Conservation (phyloP, 2,888 invertebrate species). For the Eurois occulta region DNA sequence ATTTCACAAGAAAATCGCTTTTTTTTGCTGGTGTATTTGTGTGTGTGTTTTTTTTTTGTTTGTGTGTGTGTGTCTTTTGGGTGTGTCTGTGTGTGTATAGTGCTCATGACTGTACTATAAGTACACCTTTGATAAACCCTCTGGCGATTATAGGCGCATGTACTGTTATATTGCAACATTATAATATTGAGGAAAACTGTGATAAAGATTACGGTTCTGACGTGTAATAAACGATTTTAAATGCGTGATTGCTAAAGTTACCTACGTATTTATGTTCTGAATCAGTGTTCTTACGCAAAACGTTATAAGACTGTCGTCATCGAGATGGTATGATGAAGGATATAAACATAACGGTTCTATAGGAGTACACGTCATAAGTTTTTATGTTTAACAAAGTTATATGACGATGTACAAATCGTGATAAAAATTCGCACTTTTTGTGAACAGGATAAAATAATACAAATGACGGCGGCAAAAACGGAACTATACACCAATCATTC, state of each 20-base stretch:
- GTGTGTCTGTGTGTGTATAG: too few relatives aligned
- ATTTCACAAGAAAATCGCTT: too few relatives aligned
- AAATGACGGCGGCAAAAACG: background rate
- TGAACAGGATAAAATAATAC: background rate
- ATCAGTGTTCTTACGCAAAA: constrained; percentile 38
- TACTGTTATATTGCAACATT: background rate
- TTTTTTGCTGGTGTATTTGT: too few relatives aligned
- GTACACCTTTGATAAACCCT: background rate
- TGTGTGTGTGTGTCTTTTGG: too few relatives aligned
- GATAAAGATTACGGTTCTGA: constrained; percentile 18
- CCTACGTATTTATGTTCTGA: background rate
- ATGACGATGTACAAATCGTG: background rate
- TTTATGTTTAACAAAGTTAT: background rate
- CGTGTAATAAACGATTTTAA: background rate
- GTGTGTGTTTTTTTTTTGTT: too few relatives aligned
- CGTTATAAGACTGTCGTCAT: constrained; percentile 39
- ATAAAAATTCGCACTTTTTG: background rate
- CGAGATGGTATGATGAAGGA: background rate
- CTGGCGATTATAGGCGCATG: background rate
- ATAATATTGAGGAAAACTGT: constrained; percentile 34
- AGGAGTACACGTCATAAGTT: constrained; percentile 15
- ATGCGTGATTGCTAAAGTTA: background rate
- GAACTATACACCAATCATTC: background rate
- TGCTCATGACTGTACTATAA: too few relatives aligned
- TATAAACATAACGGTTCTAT: constrained; percentile 26